A percentile compares a stretch with the other conserved stretches of the same genome.
phyloP scores from a whole-genome alignment of 1,140 invertebrate species.

The Pygmarrhopalites habei region DNA sequence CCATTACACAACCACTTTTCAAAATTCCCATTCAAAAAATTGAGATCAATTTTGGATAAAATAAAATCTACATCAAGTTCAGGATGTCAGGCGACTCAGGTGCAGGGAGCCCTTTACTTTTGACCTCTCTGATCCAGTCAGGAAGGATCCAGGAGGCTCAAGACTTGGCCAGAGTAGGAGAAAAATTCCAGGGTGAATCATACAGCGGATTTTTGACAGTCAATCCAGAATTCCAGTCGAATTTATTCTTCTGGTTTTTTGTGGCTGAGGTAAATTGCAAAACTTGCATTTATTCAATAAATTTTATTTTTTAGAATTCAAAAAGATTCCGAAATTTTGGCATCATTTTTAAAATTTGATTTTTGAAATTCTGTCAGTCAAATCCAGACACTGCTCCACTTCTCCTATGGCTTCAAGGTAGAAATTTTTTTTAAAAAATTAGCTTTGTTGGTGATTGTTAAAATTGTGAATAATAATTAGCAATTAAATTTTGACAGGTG shows the following conservation, averaged over 20 bases:
- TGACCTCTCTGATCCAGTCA: conserved; percentile 24
- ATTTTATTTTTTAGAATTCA: neutral
- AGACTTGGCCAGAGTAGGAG: conserved; percentile 17
- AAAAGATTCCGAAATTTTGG: neutral
- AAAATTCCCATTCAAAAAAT: no score
- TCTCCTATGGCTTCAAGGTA: conserved; percentile 52
- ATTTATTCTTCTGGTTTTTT: conserved; percentile 51
- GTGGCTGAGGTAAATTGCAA: conserved; percentile 41
- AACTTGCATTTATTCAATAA: no score
- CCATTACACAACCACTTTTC: no score
- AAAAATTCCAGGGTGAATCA: conserved; percentile 22
- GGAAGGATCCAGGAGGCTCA: conserved; percentile 25
- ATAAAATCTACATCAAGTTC: no score
- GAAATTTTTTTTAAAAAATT: neutral
- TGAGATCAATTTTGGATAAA: no score
- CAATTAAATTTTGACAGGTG: no score
- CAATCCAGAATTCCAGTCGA: conserved; percentile 45
- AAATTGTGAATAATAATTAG: no score
- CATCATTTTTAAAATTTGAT: neutral
- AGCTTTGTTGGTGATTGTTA: neutral
- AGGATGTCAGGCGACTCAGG: neutral
- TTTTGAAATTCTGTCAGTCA: conserved; percentile 38
- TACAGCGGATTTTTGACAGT: conserved; percentile 49
- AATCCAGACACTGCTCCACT: conserved; percentile 44
- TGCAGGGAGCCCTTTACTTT: conserved; percentile 29